Percentiles rank a stretch among this genome's conserved stretches.
Conservation (phyloP, 1,140 invertebrate species). For the Procambarus clarkii region DNA sequence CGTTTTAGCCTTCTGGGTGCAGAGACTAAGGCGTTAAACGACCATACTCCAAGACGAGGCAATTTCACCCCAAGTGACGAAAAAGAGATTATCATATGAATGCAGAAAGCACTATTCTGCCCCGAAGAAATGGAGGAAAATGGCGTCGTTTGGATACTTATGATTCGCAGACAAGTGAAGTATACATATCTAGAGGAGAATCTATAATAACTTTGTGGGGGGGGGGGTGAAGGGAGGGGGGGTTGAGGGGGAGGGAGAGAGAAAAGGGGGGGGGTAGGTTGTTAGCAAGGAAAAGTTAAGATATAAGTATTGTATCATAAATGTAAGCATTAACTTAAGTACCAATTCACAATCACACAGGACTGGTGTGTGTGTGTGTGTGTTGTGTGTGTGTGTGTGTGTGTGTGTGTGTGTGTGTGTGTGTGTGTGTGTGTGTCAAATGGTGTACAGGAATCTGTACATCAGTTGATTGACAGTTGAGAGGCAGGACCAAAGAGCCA, state of each 20-base stretch:
- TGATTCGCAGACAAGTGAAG: neutral
- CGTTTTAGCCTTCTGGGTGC: neutral
- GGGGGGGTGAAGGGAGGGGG: too few relatives aligned
- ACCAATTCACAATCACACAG: too few relatives aligned
- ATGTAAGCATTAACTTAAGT: too few relatives aligned
- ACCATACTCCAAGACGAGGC: slow-evolving; percentile 40
- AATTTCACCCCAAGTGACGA: slow-evolving; percentile 64
- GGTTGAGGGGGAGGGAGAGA: neutral
- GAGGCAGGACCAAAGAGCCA: too few relatives aligned
- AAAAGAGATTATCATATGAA: slow-evolving; percentile 60
- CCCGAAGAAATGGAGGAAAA: neutral
- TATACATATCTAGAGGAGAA: neutral
- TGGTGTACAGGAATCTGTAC: too few relatives aligned
- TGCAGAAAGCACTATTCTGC: slow-evolving; percentile 37
- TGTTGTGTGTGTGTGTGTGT: too few relatives aligned
- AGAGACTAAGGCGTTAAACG: neutral
- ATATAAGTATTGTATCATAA: too few relatives aligned
- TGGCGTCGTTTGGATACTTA: neutral
- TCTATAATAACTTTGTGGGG: neutral
- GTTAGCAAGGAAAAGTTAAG: too few relatives aligned
- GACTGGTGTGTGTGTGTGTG: too few relatives aligned
- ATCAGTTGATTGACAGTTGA: too few relatives aligned
- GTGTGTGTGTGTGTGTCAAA: too few relatives aligned
- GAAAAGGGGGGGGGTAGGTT: neutral
- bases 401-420: too few relatives aligned